Conservation (phyloP, 1,140 invertebrate species). For the Charaxes varanes region DNA sequence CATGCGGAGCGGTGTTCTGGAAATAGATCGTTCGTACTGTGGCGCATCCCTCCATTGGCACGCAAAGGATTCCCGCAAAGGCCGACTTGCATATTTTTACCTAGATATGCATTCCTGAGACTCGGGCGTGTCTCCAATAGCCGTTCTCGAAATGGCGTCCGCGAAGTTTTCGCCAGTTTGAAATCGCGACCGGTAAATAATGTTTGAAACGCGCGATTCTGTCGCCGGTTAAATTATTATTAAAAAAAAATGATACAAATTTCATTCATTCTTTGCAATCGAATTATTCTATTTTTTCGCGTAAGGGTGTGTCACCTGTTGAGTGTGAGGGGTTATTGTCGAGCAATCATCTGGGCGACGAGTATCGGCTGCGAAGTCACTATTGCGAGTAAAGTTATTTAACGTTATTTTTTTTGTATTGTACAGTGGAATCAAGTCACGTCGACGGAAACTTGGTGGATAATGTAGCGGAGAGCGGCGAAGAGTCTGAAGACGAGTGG, state of each 20-base stretch:
- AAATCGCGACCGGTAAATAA: constrained; percentile 67
- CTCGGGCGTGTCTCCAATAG: constrained; percentile 56
- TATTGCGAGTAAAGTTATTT: too few relatives aligned
- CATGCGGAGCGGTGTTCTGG: constrained; percentile 68
- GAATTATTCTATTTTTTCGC: constrained; percentile 21
- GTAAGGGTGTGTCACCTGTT: constrained; percentile 69
- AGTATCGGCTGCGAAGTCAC: too few relatives aligned
- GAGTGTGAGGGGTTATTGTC: constrained; percentile 29
- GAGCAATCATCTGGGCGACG: constrained; percentile 35
- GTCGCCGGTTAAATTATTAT: constrained; percentile 11
- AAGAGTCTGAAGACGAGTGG: constrained; percentile 87
- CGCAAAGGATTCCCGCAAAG: constrained; percentile 46
- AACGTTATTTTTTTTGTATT: constrained; percentile 41
- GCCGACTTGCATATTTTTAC: constrained; percentile 27
- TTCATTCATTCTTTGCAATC: too few relatives aligned
- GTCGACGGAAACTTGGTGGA: constrained; percentile 74
- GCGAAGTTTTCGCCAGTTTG: constrained; percentile 56
- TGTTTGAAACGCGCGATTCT: constrained; percentile 33
- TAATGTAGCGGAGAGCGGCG: constrained; percentile 83
- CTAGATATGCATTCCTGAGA: constrained; percentile 23
- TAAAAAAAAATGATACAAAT: constrained; percentile 6
- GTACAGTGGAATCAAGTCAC: constrained; percentile 60
- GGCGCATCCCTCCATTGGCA: constrained; percentile 56
- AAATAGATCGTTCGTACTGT: constrained; percentile 64
- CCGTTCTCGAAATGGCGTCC: constrained; percentile 67